These are phyloP conservation scores for Ptychobarbus kaznakovi DNA, from an alignment of 2,797 vertebrate species.

Conservation along the genomic window DNA sequence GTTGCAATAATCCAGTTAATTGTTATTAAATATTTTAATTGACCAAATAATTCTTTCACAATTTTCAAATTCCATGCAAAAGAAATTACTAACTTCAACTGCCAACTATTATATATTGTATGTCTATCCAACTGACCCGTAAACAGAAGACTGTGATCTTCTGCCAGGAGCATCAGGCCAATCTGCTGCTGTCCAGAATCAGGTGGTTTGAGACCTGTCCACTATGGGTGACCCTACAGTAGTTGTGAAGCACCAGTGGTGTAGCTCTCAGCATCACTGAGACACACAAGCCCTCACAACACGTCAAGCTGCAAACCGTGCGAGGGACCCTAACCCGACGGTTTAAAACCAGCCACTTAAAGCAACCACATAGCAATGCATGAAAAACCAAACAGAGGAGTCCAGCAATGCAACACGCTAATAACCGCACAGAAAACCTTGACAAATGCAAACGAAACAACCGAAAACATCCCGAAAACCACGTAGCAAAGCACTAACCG, in stretches of 20 bases:
- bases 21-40: no score
- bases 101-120: not conserved
- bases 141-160: not conserved
- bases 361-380: not conserved
- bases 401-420: not conserved
- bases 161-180: not conserved
- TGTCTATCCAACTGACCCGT: not conserved
- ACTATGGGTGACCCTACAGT: slow-evolving; percentile 2
- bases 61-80: not conserved
- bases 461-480: not conserved
- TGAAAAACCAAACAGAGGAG: not conserved
- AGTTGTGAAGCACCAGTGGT: not conserved
- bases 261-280: slow-evolving; percentile 9
- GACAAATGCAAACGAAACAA: not conserved
- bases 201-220: not conserved
- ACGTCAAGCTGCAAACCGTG: slow-evolving; percentile 5
- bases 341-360: not conserved
- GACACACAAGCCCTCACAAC: not conserved
- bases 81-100: not conserved
- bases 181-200: not conserved
- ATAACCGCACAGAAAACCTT: not conserved
- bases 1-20: no score
- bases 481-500: not conserved
- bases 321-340: not conserved
- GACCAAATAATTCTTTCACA: no score